Evolutionary conservation across 2,797 vertebrate species (phyloP).

Genomic region (Graptemys geographica): DNA sequence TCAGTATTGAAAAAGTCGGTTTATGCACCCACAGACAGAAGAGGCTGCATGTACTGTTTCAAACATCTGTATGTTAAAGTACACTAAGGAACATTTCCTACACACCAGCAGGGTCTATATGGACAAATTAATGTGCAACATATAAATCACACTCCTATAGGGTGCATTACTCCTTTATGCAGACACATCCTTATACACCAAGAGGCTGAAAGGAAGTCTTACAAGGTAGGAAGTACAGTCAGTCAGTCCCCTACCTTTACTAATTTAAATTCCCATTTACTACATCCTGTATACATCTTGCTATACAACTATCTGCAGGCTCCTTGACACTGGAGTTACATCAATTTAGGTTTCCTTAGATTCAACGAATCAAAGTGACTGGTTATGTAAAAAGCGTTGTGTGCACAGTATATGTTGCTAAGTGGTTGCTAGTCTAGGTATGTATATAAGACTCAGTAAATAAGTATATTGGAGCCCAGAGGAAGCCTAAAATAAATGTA

Average conservation of each 20-base stretch:
- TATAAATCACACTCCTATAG: background rate
- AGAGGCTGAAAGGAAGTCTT: background rate
- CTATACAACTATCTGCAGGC: background rate
- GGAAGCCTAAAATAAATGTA: background rate
- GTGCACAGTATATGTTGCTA: background rate
- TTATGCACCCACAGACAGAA: background rate
- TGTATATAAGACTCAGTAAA: background rate
- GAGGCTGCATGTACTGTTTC: background rate
- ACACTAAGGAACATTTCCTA: background rate
- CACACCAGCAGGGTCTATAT: background rate
- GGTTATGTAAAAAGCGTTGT: background rate
- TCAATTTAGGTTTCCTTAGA: background rate
- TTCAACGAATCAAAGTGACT: background rate
- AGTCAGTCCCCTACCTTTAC: background rate
- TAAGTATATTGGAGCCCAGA: background rate
- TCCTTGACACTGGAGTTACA: background rate
- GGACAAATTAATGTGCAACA: background rate
- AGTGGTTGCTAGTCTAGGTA: background rate
- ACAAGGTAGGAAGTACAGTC: background rate
- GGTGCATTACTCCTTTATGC: background rate
- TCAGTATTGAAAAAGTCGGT: background rate
- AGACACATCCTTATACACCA: background rate
- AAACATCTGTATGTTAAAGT: background rate
- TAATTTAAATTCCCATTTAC: background rate
- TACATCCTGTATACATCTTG: background rate